Conservation (phyloP, 2,113 vertebrate species). For the Cairina moschata region DNA sequence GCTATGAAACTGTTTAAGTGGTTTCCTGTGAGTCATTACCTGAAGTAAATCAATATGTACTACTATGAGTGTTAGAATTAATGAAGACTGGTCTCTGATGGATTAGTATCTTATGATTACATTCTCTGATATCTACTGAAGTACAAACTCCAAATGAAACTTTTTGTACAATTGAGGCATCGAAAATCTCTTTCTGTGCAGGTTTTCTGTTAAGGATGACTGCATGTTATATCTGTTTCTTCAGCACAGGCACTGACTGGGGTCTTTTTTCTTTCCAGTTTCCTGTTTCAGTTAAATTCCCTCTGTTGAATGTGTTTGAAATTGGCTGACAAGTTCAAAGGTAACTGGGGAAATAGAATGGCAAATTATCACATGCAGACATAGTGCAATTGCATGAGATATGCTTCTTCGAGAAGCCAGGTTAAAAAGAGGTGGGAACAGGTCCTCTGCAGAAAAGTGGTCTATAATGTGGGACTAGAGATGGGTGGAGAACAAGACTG, state of each 20-base stretch:
- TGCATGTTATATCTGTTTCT: background rate
- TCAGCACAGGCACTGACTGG: background rate
- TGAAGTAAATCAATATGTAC: background rate
- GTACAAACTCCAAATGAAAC: background rate
- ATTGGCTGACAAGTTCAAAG: background rate
- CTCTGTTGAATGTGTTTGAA: background rate
- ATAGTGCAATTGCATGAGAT: background rate
- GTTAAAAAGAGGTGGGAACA: background rate
- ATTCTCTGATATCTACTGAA: slow-evolving; percentile 2
- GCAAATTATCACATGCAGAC: background rate
- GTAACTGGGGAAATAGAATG: background rate
- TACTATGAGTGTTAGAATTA: background rate
- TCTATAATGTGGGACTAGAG: background rate
- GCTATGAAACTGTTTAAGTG: slow-evolving; percentile 13
- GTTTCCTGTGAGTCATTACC: slow-evolving; percentile 28
- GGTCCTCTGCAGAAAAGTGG: background rate
- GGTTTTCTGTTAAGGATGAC: background rate
- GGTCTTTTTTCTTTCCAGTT: background rate
- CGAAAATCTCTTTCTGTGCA: background rate
- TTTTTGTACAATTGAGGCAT: background rate
- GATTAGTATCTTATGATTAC: slow-evolving; percentile 4
- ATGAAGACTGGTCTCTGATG: slow-evolving; percentile 36
- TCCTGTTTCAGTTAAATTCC: background rate
- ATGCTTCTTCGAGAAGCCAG: background rate
- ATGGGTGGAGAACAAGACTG: background rate